Percentiles rank a stretch among this genome's conserved stretches.
These are phyloP conservation scores for Calephelis nemesis DNA, from an alignment of 1,140 invertebrate species.

Conservation along the genomic window DNA sequence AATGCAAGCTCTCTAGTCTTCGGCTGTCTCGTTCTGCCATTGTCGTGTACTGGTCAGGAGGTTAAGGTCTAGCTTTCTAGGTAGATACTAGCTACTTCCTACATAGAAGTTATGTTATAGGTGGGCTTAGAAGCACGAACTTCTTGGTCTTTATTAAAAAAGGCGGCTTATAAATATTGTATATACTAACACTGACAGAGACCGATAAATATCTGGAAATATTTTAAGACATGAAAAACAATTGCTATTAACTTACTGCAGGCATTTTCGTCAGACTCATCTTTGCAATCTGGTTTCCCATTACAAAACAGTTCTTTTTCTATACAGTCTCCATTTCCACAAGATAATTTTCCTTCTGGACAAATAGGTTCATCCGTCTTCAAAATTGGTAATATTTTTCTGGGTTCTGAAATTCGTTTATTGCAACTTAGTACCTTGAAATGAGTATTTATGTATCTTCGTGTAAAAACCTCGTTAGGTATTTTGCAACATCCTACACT, in stretches of 20 bases:
- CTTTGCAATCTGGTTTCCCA: slow-evolving; percentile 93
- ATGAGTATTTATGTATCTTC: background rate
- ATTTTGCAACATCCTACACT: background rate
- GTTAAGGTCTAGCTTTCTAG: too few relatives aligned
- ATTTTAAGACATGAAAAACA: background rate
- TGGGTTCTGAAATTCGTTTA: slow-evolving; percentile 84
- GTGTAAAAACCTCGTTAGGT: background rate
- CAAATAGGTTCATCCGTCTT: slow-evolving; percentile 95
- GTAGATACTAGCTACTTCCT: too few relatives aligned
- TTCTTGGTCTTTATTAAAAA: too few relatives aligned
- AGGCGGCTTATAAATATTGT: too few relatives aligned
- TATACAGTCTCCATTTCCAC: slow-evolving; percentile 93
- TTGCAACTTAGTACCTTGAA: background rate
- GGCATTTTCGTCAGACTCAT: slow-evolving; percentile 96
- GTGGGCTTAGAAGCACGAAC: too few relatives aligned
- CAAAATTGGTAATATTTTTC: slow-evolving; percentile 91
- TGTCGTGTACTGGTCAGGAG: too few relatives aligned
- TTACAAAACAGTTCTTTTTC: slow-evolving; percentile 96
- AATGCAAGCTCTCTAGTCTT: too few relatives aligned
- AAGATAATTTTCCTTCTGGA: slow-evolving; percentile 91
- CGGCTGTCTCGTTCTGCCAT: too few relatives aligned
- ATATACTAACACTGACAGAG: too few relatives aligned
- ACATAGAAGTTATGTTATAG: too few relatives aligned
- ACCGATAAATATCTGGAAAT: too few relatives aligned
- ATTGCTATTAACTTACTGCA: slow-evolving; percentile 88